These are phyloP conservation scores for Cephus pygmeus DNA, from an alignment of 2,888 invertebrate species.

Conservation along the genomic window DNA sequence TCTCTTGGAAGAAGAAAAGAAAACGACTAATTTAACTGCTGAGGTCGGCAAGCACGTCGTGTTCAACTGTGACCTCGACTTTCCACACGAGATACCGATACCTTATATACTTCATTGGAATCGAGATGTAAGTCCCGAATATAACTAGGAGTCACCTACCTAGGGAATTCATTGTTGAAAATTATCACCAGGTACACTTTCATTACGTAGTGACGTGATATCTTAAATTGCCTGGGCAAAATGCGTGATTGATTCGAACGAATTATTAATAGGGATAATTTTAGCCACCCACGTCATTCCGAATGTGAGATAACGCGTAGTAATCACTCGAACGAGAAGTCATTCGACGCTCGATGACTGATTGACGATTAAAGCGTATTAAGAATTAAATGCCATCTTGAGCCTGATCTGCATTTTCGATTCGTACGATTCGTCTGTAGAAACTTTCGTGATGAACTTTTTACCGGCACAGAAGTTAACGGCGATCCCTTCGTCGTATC, in stretches of 20 bases:
- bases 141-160: background rate
- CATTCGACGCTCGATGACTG: constrained; percentile 36
- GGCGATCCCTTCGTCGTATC: background rate
- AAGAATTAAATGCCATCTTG: constrained; percentile 35
- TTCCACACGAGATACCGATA: constrained; percentile 85
- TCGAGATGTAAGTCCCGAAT: constrained; percentile 78
- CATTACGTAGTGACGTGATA: background rate
- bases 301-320: constrained; percentile 12
- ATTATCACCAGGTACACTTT: background rate
- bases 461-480: background rate
- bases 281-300: background rate
- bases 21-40: constrained; percentile 70
- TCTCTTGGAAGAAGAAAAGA: constrained; percentile 59
- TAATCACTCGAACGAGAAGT: constrained; percentile 31
- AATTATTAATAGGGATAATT: background rate
- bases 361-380: constrained; percentile 49
- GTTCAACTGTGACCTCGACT: constrained; percentile 87
- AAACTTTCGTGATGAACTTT: background rate
- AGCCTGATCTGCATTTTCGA: background rate
- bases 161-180: background rate
- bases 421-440: background rate
- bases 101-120: constrained; percentile 92
- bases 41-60: constrained; percentile 82
- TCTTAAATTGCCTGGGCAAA: no score
- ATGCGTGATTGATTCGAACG: background rate